Evolutionary conservation across 1,140 invertebrate species (phyloP).

Genomic region (Samia ricini): DNA sequence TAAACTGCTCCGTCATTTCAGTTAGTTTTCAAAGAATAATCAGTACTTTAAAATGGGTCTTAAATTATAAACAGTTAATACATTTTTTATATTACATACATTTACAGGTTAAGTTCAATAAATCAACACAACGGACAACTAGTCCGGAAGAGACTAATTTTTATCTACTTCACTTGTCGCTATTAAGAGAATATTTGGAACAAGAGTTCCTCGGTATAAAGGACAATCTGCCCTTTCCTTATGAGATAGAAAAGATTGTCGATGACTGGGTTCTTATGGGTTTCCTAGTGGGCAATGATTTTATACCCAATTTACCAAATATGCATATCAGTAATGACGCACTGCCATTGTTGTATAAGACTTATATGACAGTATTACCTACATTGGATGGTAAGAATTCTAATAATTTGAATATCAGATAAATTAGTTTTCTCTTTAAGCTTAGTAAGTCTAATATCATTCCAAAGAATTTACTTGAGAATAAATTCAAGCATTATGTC

Average conservation of each 20-base stretch:
- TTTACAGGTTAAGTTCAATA: slow-evolving; percentile 83
- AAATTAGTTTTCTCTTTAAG: too few species aligned
- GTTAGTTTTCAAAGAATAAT: too few species aligned
- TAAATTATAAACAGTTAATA: too few species aligned
- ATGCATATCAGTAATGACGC: slow-evolving; percentile 95
- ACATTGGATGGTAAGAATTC: slow-evolving; percentile 86
- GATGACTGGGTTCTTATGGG: slow-evolving; percentile 94
- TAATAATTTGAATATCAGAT: background rate
- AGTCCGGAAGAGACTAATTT: slow-evolving; percentile 95
- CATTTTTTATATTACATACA: too few species aligned
- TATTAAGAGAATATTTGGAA: slow-evolving; percentile 95
- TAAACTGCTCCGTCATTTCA: too few species aligned
- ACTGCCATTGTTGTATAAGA: slow-evolving; percentile 90
- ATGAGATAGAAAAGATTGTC: slow-evolving; percentile 88
- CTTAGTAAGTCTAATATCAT: too few species aligned
- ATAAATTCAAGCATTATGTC: too few species aligned
- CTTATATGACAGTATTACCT: slow-evolving; percentile 93
- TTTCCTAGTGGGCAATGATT: slow-evolving; percentile 98
- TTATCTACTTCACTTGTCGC: slow-evolving; percentile 93
- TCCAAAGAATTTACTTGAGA: too few species aligned
- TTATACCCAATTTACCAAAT: slow-evolving; percentile 96
- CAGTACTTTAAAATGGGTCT: too few species aligned
- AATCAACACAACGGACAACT: slow-evolving; percentile 78
- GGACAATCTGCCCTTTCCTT: slow-evolving; percentile 83
- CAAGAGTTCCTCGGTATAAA: slow-evolving; percentile 92